phyloP scores from a whole-genome alignment of 2,888 invertebrate genomes.

The Hoplodrina blanda region DNA sequence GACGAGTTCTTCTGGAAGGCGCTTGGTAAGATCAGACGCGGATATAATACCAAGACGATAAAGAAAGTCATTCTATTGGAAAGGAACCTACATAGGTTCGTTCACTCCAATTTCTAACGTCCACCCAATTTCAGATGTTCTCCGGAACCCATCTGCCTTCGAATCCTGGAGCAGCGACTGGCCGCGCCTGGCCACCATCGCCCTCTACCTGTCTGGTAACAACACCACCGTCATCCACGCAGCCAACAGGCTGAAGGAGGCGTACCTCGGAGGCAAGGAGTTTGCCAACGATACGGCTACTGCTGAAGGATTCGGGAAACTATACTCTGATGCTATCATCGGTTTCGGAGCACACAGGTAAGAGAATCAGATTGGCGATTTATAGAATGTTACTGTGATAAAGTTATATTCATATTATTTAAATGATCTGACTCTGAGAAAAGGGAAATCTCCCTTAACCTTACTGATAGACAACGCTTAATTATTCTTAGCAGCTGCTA shows the following conservation, averaged over 20 bases:
- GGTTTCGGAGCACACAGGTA: constrained; percentile 86
- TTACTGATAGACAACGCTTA: too few species aligned
- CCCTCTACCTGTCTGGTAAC: constrained; percentile 89
- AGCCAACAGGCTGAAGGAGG: constrained; percentile 81
- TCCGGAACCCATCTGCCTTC: constrained; percentile 87
- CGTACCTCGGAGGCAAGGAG: constrained; percentile 64
- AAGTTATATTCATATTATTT: neutral
- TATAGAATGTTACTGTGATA: neutral
- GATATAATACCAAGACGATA: too few species aligned
- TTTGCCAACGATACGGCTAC: constrained; percentile 66
- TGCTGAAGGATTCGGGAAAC: constrained; percentile 64
- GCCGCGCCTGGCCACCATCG: constrained; percentile 90
- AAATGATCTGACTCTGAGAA: too few species aligned
- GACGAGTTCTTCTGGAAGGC: constrained; percentile 92
- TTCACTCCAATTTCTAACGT: neutral
- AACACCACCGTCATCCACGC: constrained; percentile 81
- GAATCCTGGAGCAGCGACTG: constrained; percentile 91
- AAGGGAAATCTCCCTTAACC: too few species aligned
- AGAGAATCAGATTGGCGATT: neutral
- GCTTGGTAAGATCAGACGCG: constrained; percentile 84
- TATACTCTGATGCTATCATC: constrained; percentile 74
- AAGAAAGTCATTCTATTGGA: too few species aligned
- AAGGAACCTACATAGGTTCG: neutral
- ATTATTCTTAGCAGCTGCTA: too few species aligned
- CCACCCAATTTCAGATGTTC: constrained; percentile 80